Evolutionary conservation across 1,140 invertebrate genomes (phyloP).

Genomic region (Condylostylus longicornis): DNA sequence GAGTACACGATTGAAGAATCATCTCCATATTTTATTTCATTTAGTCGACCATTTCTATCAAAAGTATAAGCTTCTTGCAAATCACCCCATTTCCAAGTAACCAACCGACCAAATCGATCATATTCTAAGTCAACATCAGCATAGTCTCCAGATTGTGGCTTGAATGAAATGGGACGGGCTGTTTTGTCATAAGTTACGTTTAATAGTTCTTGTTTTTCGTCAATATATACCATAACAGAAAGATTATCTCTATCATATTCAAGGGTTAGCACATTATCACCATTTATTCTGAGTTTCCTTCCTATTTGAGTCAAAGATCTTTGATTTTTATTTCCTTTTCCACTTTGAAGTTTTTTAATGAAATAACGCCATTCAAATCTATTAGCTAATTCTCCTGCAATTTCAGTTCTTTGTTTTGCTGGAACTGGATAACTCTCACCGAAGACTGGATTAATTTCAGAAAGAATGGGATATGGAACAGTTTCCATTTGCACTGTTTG

Average conservation of each 20-base stretch:
- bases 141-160: constrained; percentile 69
- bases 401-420: constrained; percentile 74
- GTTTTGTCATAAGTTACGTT: constrained; percentile 85
- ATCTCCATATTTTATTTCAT: constrained; percentile 77
- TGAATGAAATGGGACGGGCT: constrained; percentile 78
- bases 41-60: constrained; percentile 68
- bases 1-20: constrained; percentile 71
- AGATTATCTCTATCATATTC: constrained; percentile 84
- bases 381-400: constrained; percentile 79
- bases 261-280: constrained; percentile 76
- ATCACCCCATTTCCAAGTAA: constrained; percentile 84
- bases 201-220: constrained; percentile 72
- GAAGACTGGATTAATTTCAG: constrained; percentile 65
- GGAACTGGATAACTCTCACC: constrained; percentile 82
- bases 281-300: constrained; percentile 71
- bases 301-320: constrained; percentile 63
- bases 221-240: constrained; percentile 78
- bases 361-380: constrained; percentile 92
- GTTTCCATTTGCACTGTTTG: constrained; percentile 74
- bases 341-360: constrained; percentile 48
- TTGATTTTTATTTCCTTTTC: constrained; percentile 43
- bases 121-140: constrained; percentile 82
- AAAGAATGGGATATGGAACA: constrained; percentile 65
- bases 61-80: constrained; percentile 77
- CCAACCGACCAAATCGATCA: constrained; percentile 76